These are phyloP conservation scores for Eilema griseolum DNA, from an alignment of 2,888 invertebrate genomes.

Conservation along the genomic window DNA sequence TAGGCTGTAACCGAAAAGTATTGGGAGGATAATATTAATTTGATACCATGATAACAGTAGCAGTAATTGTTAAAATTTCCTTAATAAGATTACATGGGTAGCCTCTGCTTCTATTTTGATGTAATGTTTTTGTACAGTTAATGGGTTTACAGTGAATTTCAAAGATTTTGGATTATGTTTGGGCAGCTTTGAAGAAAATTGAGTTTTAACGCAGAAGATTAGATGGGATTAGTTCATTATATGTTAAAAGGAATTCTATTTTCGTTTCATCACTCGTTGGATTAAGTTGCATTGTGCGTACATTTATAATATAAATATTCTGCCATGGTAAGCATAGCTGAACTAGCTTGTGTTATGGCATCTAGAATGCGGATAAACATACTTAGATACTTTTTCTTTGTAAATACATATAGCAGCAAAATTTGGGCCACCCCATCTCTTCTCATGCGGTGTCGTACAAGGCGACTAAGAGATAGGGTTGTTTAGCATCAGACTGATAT, in stretches of 20 bases:
- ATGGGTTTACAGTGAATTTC: slow-evolving; percentile 21
- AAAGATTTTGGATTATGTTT: slow-evolving; percentile 26
- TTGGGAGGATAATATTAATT: slow-evolving; percentile 51
- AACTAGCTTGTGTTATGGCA: too few relatives aligned
- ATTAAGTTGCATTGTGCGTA: neutral
- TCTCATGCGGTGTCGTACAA: too few relatives aligned
- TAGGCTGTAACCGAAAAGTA: slow-evolving; percentile 33
- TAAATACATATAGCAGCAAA: too few relatives aligned
- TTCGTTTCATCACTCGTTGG: neutral
- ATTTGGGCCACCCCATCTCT: too few relatives aligned
- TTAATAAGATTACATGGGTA: slow-evolving; percentile 48
- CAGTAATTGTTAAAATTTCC: slow-evolving; percentile 57
- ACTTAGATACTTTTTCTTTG: too few relatives aligned
- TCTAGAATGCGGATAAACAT: too few relatives aligned
- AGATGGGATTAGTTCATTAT: slow-evolving; percentile 1
- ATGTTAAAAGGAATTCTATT: slow-evolving; percentile 3
- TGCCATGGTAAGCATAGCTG: too few relatives aligned
- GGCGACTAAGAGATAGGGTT: too few relatives aligned
- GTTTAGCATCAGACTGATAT: too few relatives aligned
- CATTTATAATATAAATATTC: neutral
- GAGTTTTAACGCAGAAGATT: slow-evolving; percentile 11
- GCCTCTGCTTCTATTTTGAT: slow-evolving; percentile 36
- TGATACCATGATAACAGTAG: slow-evolving; percentile 49
- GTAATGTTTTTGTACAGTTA: slow-evolving; percentile 19
- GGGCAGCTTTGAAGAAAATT: slow-evolving; percentile 20